Evolutionary conservation across 2,888 invertebrate genomes (phyloP).

Genomic region (Synanthedon tipuliformis): DNA sequence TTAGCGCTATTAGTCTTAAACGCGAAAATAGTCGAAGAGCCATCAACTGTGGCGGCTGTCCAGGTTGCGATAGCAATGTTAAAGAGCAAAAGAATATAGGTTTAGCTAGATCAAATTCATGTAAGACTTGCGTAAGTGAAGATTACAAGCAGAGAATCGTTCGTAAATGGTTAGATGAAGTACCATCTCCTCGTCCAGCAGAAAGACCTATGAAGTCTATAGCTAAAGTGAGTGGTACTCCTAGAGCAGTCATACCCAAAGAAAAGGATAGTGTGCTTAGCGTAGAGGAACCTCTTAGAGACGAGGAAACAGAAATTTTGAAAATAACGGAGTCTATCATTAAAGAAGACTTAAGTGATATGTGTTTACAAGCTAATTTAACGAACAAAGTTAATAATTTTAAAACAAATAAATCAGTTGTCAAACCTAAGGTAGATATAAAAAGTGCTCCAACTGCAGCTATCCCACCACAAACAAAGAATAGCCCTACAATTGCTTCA

Average conservation of each 20-base stretch:
- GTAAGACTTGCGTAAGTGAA: constrained; percentile 69
- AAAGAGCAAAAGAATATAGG: constrained; percentile 32
- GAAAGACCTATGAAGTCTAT: constrained; percentile 39
- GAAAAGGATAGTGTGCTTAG: constrained; percentile 20
- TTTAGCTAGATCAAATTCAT: constrained; percentile 58
- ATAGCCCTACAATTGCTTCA: constrained; percentile 38
- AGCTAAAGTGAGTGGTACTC: constrained; percentile 55
- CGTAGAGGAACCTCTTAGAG: constrained; percentile 19
- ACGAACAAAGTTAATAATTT: neutral
- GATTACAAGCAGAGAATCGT: constrained; percentile 81
- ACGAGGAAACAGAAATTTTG: constrained; percentile 15
- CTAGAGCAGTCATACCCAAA: constrained; percentile 40
- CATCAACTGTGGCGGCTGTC: constrained; percentile 74
- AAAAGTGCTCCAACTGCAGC: constrained; percentile 8
- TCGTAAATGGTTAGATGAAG: constrained; percentile 82
- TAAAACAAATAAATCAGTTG: neutral
- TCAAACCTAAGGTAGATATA: constrained; percentile 1
- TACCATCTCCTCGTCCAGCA: constrained; percentile 53
- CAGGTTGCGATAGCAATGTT: constrained; percentile 70
- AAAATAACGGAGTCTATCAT: constrained; percentile 8
- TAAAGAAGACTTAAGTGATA: constrained; percentile 17
- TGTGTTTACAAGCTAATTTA: neutral
- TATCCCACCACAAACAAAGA: constrained; percentile 14
- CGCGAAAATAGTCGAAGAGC: constrained; percentile 72
- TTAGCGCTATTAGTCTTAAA: constrained; percentile 71